These are phyloP conservation scores for Masticophis lateralis DNA, from an alignment of 2,797 vertebrate genomes.

Conservation along the genomic window DNA sequence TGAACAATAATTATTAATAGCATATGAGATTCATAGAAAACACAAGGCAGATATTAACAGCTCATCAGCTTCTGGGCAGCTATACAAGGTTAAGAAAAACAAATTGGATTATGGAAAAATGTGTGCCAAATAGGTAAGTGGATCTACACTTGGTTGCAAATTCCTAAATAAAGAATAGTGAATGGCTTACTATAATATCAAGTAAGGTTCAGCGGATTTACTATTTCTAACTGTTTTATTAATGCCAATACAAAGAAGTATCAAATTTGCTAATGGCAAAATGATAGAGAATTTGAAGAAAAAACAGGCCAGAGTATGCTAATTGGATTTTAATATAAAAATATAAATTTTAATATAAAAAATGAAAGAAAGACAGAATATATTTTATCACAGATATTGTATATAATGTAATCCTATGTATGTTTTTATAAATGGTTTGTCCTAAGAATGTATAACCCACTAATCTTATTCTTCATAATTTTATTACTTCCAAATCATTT, in stretches of 20 bases:
- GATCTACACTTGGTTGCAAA: neutral
- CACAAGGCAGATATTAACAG: conserved; percentile 63
- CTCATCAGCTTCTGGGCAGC: conserved; percentile 62
- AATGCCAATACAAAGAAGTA: neutral
- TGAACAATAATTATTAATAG: conserved; percentile 58
- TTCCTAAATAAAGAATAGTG: neutral
- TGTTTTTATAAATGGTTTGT: neutral
- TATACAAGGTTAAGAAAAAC: conserved; percentile 41
- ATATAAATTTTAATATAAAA: too few relatives aligned
- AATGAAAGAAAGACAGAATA: neutral
- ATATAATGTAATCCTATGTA: neutral
- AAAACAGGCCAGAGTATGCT: neutral
- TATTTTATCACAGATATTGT: neutral
- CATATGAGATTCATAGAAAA: conserved; percentile 53
- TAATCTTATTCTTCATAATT: neutral
- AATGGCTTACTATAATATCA: neutral
- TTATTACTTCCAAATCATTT: neutral
- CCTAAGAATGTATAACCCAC: neutral
- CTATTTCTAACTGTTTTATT: neutral
- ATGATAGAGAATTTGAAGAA: neutral
- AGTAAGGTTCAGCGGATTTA: neutral
- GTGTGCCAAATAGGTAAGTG: conserved; percentile 9
- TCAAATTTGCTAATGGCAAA: neutral
- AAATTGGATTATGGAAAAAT: conserved; percentile 5
- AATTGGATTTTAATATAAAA: neutral